These are phyloP conservation scores for Meloidogyne chitwoodi DNA, from an alignment of 1,140 invertebrate species.

Conservation along the genomic window DNA sequence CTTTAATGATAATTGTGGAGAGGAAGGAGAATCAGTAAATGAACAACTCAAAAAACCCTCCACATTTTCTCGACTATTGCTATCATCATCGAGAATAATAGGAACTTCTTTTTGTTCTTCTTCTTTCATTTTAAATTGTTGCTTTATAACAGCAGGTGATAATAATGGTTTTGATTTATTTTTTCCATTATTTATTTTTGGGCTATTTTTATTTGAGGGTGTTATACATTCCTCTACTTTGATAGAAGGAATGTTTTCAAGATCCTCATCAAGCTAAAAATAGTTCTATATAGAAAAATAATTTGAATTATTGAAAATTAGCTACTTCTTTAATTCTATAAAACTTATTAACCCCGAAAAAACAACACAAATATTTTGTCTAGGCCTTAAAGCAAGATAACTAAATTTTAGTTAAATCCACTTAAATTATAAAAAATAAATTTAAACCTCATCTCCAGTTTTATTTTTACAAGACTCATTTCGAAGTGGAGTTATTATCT, in stretches of 20 bases:
- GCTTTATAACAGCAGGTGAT: not conserved
- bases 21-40: not conserved
- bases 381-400: no score
- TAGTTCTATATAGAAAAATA: no score
- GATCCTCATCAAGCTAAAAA: not conserved
- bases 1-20: conserved; percentile 24
- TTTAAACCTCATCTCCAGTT: not conserved
- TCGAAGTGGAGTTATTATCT: not conserved
- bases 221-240: not conserved
- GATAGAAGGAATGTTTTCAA: not conserved
- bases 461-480: not conserved
- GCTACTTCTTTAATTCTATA: no score
- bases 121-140: not conserved
- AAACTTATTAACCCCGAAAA: no score
- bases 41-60: conserved; percentile 18
- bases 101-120: not conserved
- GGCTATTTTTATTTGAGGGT: not conserved
- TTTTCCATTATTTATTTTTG: not conserved
- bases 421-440: not conserved
- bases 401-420: no score
- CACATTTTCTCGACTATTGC: not conserved
- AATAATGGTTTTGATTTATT: not conserved
- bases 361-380: no score
- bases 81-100: not conserved
- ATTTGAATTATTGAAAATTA: no score